Evolutionary conservation across 2,888 invertebrate genomes (phyloP).

Genomic region (Pandemis cinnamomeana): DNA sequence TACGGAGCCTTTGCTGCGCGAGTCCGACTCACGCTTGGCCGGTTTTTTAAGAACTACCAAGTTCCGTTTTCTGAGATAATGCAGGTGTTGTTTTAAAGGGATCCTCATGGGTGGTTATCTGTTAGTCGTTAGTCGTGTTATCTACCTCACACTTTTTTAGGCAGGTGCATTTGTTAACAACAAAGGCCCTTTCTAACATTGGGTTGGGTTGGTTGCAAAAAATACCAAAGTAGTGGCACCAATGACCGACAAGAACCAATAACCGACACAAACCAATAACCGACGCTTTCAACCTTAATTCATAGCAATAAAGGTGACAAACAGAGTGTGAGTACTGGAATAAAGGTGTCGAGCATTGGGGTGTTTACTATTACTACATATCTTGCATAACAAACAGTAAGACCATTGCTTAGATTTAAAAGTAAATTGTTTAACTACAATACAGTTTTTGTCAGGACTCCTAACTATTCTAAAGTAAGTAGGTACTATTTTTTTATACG

Average conservation of each 20-base stretch:
- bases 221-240: neutral
- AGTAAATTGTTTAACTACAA: neutral
- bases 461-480: no score
- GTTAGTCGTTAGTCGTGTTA: neutral
- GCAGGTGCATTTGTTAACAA: conserved; percentile 1
- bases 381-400: neutral
- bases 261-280: no score
- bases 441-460: neutral
- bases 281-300: no score
- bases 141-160: conserved; percentile 10
- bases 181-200: neutral
- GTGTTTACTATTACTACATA: neutral
- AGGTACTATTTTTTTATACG: no score
- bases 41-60: no score
- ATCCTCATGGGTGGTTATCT: conserved; percentile 36
- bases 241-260: no score
- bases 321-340: no score
- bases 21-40: no score
- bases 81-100: conserved; percentile 10
- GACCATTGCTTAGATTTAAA: neutral
- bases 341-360: no score
- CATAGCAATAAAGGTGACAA: no score
- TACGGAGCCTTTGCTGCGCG: no score
- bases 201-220: neutral
- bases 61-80: conserved; percentile 5